phyloP scores from a whole-genome alignment of 2,888 invertebrate genomes.

The Ophion slaviceki region DNA sequence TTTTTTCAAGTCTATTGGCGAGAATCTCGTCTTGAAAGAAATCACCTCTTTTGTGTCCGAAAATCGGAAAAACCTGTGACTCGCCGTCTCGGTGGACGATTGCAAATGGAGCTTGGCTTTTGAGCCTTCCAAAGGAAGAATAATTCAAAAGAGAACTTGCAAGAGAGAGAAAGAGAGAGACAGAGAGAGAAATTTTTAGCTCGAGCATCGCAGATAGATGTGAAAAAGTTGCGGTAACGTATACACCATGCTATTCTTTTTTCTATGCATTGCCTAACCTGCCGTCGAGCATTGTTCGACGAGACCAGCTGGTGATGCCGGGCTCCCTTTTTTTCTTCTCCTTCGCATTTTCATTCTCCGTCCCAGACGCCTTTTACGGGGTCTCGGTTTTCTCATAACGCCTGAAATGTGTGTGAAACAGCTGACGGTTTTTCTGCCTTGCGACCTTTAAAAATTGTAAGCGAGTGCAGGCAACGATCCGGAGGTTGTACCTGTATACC shows the following conservation, averaged over 20 bases:
- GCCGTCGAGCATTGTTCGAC: constrained; percentile 39
- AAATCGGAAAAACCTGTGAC: constrained; percentile 11
- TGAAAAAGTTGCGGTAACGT: constrained; percentile 48
- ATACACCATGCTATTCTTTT: constrained; percentile 12
- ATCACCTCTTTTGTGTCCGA: not conserved
- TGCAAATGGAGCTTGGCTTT: constrained; percentile 1
- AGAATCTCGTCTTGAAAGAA: not conserved
- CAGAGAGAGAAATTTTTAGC: not conserved
- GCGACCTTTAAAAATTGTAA: constrained; percentile 37
- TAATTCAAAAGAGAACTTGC: not conserved
- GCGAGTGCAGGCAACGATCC: not conserved
- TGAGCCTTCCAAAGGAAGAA: not conserved
- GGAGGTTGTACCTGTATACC: not conserved
- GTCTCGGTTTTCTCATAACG: constrained; percentile 9
- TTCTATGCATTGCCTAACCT: constrained; percentile 41
- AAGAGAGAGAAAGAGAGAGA: not conserved
- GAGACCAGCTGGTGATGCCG: constrained; percentile 32
- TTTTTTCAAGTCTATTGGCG: no score
- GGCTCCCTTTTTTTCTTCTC: constrained; percentile 5
- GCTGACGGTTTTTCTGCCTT: constrained; percentile 33
- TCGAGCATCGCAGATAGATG: constrained; percentile 6
- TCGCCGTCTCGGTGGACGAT: not conserved
- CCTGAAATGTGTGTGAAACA: constrained; percentile 27
- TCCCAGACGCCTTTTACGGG: not conserved
- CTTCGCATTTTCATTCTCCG: constrained; percentile 16